phyloP scores from a whole-genome alignment of 2,113 vertebrate species.

The Aplodontia rufa region DNA sequence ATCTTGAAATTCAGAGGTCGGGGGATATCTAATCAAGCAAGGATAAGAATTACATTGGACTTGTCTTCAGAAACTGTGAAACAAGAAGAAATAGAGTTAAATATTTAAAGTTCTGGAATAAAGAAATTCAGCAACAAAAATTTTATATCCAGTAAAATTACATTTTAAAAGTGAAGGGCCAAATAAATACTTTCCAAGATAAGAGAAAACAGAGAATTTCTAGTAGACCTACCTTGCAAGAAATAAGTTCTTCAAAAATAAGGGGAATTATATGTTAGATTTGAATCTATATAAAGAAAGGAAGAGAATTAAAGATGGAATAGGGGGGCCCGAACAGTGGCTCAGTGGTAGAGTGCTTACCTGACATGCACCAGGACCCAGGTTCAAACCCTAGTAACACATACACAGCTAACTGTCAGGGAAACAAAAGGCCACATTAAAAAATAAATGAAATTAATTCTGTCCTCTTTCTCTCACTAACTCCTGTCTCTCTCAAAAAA shows the following conservation, averaged over 20 bases:
- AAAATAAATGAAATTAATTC: too few species aligned
- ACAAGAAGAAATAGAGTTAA: neutral
- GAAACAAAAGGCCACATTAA: too few species aligned
- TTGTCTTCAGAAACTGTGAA: neutral
- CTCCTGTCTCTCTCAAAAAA: too few species aligned
- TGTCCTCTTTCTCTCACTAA: too few species aligned
- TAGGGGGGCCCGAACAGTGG: too few species aligned
- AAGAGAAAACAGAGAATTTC: neutral
- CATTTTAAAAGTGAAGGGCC: neutral
- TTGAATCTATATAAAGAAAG: neutral
- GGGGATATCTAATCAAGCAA: rapidly evolving
- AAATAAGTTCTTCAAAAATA: neutral
- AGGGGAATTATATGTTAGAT: neutral
- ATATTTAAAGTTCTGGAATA: neutral
- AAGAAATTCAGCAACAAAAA: neutral
- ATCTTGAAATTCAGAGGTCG: neutral
- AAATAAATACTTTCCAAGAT: neutral
- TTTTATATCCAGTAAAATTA: neutral
- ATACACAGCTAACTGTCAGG: too few species aligned
- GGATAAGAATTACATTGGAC: neutral
- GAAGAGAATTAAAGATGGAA: neutral
- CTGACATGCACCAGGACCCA: too few species aligned
- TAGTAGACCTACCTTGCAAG: neutral
- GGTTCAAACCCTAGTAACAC: too few species aligned
- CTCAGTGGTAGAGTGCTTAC: too few species aligned